These are phyloP conservation scores for Lasioglossum calceatum DNA, from an alignment of 2,888 invertebrate genomes.

Conservation along the genomic window DNA sequence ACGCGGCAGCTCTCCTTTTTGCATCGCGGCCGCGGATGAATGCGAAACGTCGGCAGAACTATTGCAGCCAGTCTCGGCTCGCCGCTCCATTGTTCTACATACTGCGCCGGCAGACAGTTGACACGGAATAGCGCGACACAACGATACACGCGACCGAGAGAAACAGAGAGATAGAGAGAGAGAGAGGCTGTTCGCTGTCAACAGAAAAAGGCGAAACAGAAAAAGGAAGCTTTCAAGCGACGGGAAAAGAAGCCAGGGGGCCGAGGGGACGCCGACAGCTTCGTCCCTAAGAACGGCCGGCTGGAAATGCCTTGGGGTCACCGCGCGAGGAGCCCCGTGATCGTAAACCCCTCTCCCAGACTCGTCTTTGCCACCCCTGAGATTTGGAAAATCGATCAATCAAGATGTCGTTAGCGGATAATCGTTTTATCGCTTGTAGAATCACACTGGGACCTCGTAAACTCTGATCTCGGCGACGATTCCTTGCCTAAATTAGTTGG, in stretches of 20 bases:
- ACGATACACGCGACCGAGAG: slow-evolving; percentile 37
- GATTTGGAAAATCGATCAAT: background rate
- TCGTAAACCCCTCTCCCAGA: background rate
- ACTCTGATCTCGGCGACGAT: background rate
- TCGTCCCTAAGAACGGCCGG: slow-evolving; percentile 33
- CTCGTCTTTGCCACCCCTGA: background rate
- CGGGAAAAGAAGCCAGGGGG: background rate
- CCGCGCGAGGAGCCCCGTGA: slow-evolving; percentile 33
- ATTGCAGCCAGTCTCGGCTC: slow-evolving; percentile 64
- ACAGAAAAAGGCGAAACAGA: slow-evolving; percentile 18
- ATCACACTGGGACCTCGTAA: background rate
- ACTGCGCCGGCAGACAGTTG: slow-evolving; percentile 56
- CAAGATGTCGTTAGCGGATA: background rate
- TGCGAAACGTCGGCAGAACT: slow-evolving; percentile 63
- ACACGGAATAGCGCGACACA: slow-evolving; percentile 59
- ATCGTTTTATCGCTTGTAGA: background rate
- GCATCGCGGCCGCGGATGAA: slow-evolving; percentile 60
- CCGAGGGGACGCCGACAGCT: slow-evolving; percentile 9
- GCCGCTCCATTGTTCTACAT: slow-evolving; percentile 62
- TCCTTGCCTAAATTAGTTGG: background rate
- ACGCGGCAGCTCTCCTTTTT: slow-evolving; percentile 41
- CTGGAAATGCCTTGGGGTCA: slow-evolving; percentile 56
- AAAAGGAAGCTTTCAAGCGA: slow-evolving; percentile 38
- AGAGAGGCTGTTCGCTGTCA: background rate
- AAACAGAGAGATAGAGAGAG: slow-evolving; percentile 10